A percentile compares a stretch with the other conserved stretches of the same genome.
Evolutionary conservation across 2,113 vertebrate species (phyloP).

Genomic region (Pachycephala philippinensis): DNA sequence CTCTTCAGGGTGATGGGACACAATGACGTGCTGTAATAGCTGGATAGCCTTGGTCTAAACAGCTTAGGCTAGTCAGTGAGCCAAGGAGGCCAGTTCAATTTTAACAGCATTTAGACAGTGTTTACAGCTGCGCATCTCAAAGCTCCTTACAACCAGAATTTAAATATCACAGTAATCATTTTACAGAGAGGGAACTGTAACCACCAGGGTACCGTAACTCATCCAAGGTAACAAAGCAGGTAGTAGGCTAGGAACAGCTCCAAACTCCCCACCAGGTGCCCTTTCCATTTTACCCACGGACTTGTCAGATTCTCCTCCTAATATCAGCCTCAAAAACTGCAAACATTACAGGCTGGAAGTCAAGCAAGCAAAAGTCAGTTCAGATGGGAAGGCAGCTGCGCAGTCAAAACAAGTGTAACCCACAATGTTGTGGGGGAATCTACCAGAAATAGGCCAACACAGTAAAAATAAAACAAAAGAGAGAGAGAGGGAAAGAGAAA

Average conservation of each 20-base stretch:
- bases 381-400: background rate
- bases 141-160: constrained; percentile 11
- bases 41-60: background rate
- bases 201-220: background rate
- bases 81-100: background rate
- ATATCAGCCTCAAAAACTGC: background rate
- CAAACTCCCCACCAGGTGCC: background rate
- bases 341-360: background rate
- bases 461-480: constrained; percentile 41
- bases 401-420: constrained; percentile 33
- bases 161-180: constrained; percentile 16
- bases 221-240: constrained; percentile 21
- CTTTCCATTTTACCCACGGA: background rate
- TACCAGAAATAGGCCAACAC: background rate
- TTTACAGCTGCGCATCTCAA: background rate
- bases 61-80: background rate
- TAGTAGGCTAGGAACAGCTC: background rate
- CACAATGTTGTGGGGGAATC: background rate
- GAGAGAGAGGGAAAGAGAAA: background rate
- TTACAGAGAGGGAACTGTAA: background rate
- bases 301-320: background rate
- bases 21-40: background rate
- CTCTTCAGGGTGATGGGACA: background rate
- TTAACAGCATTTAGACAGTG: background rate
- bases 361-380: background rate